Evolutionary conservation across 2,113 vertebrate species (phyloP).

Genomic region (Thunnus thynnus): DNA sequence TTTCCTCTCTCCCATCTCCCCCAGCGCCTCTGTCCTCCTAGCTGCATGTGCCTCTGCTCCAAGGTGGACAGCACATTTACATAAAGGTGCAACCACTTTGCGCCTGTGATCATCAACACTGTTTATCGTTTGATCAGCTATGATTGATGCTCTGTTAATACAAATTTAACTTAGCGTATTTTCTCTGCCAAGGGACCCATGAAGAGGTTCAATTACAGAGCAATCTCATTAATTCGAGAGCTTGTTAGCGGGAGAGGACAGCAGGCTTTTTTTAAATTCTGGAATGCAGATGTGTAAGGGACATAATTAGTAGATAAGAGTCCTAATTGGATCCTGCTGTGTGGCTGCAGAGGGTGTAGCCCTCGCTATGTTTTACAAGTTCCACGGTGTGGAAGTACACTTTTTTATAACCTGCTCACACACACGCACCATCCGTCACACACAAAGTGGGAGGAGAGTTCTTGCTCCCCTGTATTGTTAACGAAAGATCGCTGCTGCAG

Average conservation of each 20-base stretch:
- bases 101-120: constrained; percentile 86
- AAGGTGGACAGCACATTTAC: constrained; percentile 86
- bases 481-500: constrained; percentile 22
- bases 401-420: constrained; percentile 76
- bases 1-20: constrained; percentile 14
- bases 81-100: constrained; percentile 74
- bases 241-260: constrained; percentile 92
- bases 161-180: constrained; percentile 94
- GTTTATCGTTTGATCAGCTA: constrained; percentile 94
- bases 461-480: constrained; percentile 35
- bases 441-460: constrained; percentile 45
- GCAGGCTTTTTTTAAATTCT: constrained; percentile 81
- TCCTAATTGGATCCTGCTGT: constrained; percentile 86
- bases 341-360: constrained; percentile 79
- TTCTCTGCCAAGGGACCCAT: constrained; percentile 94
- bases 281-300: constrained; percentile 91
- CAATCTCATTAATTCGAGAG: constrained; percentile 96
- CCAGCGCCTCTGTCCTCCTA: constrained; percentile 15
- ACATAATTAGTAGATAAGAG: constrained; percentile 91
- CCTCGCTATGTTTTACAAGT: constrained; percentile 80
- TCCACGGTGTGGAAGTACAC: constrained; percentile 73
- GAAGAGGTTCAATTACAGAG: constrained; percentile 95
- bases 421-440: constrained; percentile 67
- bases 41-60: constrained; percentile 81
- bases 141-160: constrained; percentile 96